Evolutionary conservation across 2,113 vertebrate genomes (phyloP), one percentile per base, ranked within the genome.

Genomic region (Protomyctophum bolini): DNA sequence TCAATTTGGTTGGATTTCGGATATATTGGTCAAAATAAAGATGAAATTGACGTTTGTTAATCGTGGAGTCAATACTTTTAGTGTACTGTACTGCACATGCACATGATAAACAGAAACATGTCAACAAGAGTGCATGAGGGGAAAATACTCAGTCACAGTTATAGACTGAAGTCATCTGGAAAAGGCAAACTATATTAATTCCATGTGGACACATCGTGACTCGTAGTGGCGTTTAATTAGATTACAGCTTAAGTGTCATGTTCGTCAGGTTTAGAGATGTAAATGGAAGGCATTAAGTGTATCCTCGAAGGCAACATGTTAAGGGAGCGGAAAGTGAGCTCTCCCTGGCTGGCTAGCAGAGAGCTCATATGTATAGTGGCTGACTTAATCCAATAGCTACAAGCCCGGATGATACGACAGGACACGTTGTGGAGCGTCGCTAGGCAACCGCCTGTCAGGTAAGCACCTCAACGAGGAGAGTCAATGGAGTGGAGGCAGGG

Each of bases 241-340:
- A 88, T 90, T 85, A 87, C 72, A 63, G 48, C 77, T 76, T 84
- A 75, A 85, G 88, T 88, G 85, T 83, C 83, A 77, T 86, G 85
- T 92, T 91, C 90, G 77, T 82, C 75, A 86, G 89, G 83, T 92
- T 91, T 80, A 83, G 73, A 84, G 73, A 85, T 83, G 77, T 73
- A 86, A 89, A 89, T 79, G 75, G 75, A 47, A 77, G 83, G 71
- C 80, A 77, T 88, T 86, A 83, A 84, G 80, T 68, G 66, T 72
- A 82, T 79, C 69, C 60, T 70, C 62, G 67, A 74, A 80, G 66
- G 82, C 52, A 56, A 46, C 66, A 29, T 58, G 73, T 70, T 60
- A 63, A 70, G 81, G 47, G 59, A 65, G 75, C 64, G 68, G 73
- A 65, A 54, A 87, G 75, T 6, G 10, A 84, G 77, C 73, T 66